A percentile compares a stretch with the other conserved stretches of the same genome.
Conservation (phyloP, 2,888 invertebrate genomes). For the Apodemia duryi region DNA sequence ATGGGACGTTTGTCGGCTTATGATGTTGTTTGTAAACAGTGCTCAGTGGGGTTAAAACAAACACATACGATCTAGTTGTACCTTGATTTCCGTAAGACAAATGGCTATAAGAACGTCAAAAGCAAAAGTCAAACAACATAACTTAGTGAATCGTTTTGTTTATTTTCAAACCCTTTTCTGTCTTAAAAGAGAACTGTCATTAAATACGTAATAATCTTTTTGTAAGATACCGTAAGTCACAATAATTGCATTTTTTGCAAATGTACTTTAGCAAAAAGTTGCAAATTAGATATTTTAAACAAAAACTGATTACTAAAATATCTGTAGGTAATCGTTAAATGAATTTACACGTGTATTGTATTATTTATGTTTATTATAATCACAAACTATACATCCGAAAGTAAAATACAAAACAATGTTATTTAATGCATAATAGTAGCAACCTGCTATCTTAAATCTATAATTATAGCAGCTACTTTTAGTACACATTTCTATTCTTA, state of each 20-base stretch:
- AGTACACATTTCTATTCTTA: too few relatives aligned
- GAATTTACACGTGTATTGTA: too few relatives aligned
- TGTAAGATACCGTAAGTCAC: not conserved
- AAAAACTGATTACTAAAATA: not conserved
- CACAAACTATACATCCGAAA: too few relatives aligned
- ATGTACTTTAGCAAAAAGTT: not conserved
- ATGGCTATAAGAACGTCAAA: not conserved
- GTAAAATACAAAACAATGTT: too few relatives aligned
- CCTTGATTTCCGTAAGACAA: not conserved
- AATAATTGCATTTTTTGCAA: not conserved
- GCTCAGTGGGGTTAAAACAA: not conserved
- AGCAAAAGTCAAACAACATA: not conserved
- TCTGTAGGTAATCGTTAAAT: too few relatives aligned
- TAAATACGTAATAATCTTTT: not conserved
- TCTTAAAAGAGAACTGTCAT: not conserved
- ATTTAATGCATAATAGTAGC: too few relatives aligned
- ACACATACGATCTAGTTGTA: not conserved
- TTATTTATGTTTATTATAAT: too few relatives aligned
- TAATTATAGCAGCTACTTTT: too few relatives aligned
- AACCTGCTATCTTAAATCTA: too few relatives aligned
- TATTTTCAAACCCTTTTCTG: not conserved
- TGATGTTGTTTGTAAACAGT: not conserved
- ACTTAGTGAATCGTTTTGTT: not conserved
- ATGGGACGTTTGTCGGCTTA: constrained; percentile 7
- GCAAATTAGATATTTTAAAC: not conserved